phyloP scores from a whole-genome alignment of 2,888 invertebrate genomes.

The Linnaemya tessellans region DNA sequence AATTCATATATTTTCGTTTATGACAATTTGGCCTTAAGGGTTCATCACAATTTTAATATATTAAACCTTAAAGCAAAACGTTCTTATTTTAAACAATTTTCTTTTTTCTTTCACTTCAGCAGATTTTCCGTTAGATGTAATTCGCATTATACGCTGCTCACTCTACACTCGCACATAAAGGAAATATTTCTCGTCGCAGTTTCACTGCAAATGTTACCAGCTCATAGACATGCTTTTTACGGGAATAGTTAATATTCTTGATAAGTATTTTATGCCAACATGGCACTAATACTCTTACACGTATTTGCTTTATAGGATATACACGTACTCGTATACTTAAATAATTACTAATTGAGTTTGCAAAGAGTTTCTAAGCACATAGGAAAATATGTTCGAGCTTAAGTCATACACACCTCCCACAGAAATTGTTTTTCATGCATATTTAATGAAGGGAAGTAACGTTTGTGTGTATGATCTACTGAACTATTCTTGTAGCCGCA shows the following conservation, averaged over 20 bases:
- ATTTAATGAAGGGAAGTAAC: background rate
- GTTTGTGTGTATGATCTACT: background rate
- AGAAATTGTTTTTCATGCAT: background rate
- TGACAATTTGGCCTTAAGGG: background rate
- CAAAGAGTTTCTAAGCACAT: constrained; percentile 26
- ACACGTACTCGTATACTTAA: background rate
- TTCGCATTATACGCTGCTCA: background rate
- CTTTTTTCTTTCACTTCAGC: background rate
- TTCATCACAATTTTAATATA: background rate
- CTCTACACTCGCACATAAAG: background rate
- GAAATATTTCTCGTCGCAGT: background rate
- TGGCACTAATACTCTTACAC: background rate
- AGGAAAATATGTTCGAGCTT: background rate
- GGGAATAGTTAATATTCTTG: constrained; percentile 46
- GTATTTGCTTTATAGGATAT: background rate
- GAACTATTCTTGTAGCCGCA: background rate
- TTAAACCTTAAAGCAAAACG: background rate
- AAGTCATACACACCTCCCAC: background rate
- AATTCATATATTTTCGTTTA: too few relatives aligned
- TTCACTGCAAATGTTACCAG: background rate
- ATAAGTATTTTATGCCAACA: constrained; percentile 25
- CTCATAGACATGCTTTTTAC: background rate
- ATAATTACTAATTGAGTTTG: constrained; percentile 60
- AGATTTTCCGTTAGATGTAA: background rate
- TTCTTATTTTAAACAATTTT: background rate